Conservation (phyloP, 2,888 invertebrate species). For the Apamea epomidion region DNA sequence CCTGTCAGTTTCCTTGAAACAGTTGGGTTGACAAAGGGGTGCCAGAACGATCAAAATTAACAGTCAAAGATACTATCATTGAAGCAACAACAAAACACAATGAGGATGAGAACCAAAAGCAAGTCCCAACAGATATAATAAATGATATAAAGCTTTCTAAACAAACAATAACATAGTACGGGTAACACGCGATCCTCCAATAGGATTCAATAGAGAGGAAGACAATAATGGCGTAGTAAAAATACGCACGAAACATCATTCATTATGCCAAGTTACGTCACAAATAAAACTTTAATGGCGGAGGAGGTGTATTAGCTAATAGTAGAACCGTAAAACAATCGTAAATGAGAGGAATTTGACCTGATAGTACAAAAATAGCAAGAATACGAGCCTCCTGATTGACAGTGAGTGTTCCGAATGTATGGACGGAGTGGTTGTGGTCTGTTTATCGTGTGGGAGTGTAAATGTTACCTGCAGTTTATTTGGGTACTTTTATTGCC, state of each 20-base stretch:
- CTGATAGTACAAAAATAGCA: constrained; percentile 26
- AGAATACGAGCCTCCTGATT: constrained; percentile 9
- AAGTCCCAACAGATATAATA: constrained; percentile 14
- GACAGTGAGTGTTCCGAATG: constrained; percentile 21
- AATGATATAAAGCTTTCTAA: constrained; percentile 24
- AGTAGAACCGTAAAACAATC: constrained; percentile 60
- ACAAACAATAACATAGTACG: constrained; percentile 30
- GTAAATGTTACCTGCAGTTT: constrained; percentile 18
- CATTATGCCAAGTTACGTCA: constrained; percentile 44
- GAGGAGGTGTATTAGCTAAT: constrained; percentile 59
- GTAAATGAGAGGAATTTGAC: constrained; percentile 61
- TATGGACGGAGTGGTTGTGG: background rate
- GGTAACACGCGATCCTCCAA: constrained; percentile 56
- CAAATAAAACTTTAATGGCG: constrained; percentile 55
- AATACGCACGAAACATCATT: constrained; percentile 47
- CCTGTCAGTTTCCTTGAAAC: background rate
- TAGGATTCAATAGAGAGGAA: constrained; percentile 52
- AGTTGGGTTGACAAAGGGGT: background rate
- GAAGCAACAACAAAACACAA: background rate
- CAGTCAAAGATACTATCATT: background rate
- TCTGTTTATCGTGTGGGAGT: constrained; percentile 25
- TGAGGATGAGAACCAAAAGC: background rate
- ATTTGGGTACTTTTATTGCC: constrained; percentile 33
- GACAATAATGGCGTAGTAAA: constrained; percentile 52
- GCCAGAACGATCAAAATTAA: background rate